A percentile compares a stretch with the other conserved stretches of the same genome.
phyloP scores from a whole-genome alignment of 2,888 invertebrate genomes.

The Callosobruchus maculatus region DNA sequence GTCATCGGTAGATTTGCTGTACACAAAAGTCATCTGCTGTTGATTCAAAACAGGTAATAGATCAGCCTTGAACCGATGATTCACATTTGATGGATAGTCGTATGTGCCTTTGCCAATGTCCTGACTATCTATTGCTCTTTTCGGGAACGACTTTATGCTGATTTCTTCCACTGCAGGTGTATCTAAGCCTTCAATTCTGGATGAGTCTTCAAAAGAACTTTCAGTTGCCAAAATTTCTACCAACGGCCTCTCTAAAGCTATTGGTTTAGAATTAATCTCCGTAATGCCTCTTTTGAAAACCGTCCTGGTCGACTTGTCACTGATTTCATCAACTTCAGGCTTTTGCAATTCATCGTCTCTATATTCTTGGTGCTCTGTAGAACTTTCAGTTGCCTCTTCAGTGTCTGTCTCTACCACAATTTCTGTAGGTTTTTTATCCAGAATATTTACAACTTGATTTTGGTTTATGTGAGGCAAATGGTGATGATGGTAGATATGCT shows the following conservation, averaged over 20 bases:
- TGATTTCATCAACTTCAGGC: conserved; percentile 16
- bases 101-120: too few species aligned
- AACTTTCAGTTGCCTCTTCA: conserved; percentile 3
- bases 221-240: background rate
- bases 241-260: background rate
- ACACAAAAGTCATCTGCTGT: too few species aligned
- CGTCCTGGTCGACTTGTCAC: conserved; percentile 3
- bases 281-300: conserved; percentile 2
- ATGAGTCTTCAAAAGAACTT: background rate
- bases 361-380: background rate
- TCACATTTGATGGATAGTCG: too few species aligned
- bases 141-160: too few species aligned
- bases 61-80: too few species aligned
- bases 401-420: conserved; percentile 14
- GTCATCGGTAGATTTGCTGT: too few species aligned
- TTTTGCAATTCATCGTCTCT: conserved; percentile 9
- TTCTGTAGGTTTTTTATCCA: conserved; percentile 16
- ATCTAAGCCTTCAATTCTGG: too few species aligned
- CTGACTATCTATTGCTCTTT: too few species aligned
- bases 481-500: conserved; percentile 24
- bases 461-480: conserved; percentile 14
- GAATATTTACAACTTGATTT: conserved; percentile 24
- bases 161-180: too few species aligned
- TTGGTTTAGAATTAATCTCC: conserved; percentile 9
- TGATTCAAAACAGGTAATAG: too few species aligned